Conservation (phyloP, 2,113 vertebrate genomes). For the Piprites chloris region DNA sequence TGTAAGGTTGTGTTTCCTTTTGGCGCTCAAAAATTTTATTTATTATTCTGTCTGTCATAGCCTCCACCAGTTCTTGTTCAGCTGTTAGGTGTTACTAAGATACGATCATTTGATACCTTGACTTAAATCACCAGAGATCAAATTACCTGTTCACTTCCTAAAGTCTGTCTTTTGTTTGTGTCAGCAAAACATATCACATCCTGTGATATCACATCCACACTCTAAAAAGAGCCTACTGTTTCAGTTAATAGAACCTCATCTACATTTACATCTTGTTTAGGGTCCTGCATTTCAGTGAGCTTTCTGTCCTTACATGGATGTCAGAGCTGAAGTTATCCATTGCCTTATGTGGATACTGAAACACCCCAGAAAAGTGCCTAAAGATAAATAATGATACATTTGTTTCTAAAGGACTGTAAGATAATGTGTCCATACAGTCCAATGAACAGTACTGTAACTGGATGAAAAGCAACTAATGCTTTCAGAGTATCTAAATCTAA, state of each 20-base stretch:
- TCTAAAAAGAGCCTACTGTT: background rate
- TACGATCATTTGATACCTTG: background rate
- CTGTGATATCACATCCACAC: background rate
- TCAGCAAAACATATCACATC: background rate
- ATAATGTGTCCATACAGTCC: background rate
- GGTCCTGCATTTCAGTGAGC: background rate
- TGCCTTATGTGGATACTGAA: background rate
- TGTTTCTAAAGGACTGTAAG: background rate
- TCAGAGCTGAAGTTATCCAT: background rate
- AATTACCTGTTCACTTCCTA: background rate
- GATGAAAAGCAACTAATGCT: background rate
- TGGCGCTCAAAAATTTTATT: background rate
- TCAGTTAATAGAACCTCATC: background rate
- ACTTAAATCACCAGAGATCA: background rate
- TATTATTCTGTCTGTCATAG: background rate
- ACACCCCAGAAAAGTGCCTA: background rate
- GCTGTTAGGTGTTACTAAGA: background rate
- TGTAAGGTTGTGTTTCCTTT: background rate
- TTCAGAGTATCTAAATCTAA: background rate
- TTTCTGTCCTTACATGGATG: background rate
- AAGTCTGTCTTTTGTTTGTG: background rate
- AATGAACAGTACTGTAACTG: background rate
- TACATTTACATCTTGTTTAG: background rate
- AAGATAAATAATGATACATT: background rate
- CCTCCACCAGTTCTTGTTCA: background rate